A percentile compares a stretch with the other conserved stretches of the same genome.
Conservation (phyloP, 2,888 invertebrate genomes). For the Eulithis testata region DNA sequence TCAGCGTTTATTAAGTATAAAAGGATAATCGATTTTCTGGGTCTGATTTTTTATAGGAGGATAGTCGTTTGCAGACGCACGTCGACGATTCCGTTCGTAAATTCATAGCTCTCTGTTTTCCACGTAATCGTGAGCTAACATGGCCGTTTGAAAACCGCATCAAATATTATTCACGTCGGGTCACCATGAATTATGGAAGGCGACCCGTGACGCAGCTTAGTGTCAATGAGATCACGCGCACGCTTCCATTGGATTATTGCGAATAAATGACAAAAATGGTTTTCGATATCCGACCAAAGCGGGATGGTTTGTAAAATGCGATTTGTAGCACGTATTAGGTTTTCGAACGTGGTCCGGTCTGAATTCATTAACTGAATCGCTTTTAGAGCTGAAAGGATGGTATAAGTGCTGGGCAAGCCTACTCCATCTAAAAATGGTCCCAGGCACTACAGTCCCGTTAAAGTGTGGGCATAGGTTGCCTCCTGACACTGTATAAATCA, state of each 20-base stretch:
- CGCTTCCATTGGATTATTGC: conserved; percentile 76
- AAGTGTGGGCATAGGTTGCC: too few species aligned
- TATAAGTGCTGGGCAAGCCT: too few species aligned
- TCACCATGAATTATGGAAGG: conserved; percentile 77
- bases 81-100: too few species aligned
- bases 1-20: too few species aligned
- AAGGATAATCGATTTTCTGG: too few species aligned
- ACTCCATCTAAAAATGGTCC: too few species aligned
- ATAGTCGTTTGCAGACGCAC: too few species aligned
- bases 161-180: conserved; percentile 64
- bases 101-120: not conserved
- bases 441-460: too few species aligned
- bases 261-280: conserved; percentile 76
- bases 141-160: conserved; percentile 56
- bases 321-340: conserved; percentile 38
- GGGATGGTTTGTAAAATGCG: conserved; percentile 40
- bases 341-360: conserved; percentile 34
- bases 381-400: too few species aligned
- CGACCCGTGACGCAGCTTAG: conserved; percentile 68
- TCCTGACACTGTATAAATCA: too few species aligned
- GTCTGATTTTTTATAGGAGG: too few species aligned
- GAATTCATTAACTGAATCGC: conserved; percentile 33
- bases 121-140: conserved; percentile 3
- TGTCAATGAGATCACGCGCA: conserved; percentile 80
- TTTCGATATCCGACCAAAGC: conserved; percentile 51